Evolutionary conservation across 2,797 vertebrate genomes (phyloP).

Genomic region (Fistularia tabacaria): DNA sequence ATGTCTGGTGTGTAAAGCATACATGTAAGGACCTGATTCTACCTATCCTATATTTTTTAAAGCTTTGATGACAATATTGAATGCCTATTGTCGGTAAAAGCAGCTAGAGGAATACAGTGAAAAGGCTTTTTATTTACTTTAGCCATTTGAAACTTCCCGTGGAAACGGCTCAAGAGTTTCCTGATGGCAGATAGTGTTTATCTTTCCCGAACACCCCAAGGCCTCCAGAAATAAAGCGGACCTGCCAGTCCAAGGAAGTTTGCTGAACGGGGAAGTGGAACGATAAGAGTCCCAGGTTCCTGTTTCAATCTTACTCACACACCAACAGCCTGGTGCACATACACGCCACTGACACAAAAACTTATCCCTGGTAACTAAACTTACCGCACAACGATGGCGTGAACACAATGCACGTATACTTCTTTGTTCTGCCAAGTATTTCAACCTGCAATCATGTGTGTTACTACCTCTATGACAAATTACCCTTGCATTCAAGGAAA

Average conservation of each 20-base stretch:
- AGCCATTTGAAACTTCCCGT: constrained; percentile 99
- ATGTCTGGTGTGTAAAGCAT: constrained; percentile 15
- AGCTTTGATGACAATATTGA: constrained; percentile 77
- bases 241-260: constrained; percentile 82
- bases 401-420: constrained; percentile 14
- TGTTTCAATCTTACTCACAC: constrained; percentile 81
- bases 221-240: constrained; percentile 97
- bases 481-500: no score
- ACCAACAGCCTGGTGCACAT: constrained; percentile 17
- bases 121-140: constrained; percentile 96
- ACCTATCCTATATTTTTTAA: constrained; percentile 49
- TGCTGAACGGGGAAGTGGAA: constrained; percentile 72
- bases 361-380: constrained; percentile 71
- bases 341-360: constrained; percentile 31
- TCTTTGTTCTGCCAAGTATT: constrained; percentile 7
- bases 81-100: constrained; percentile 75
- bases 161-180: constrained; percentile 98
- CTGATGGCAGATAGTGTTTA: constrained; percentile 99
- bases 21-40: constrained; percentile 26
- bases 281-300: constrained; percentile 94
- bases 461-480: not conserved
- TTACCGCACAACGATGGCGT: not conserved
- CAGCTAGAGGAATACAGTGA: constrained; percentile 71
- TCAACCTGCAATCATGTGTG: not conserved
- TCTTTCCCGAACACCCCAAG: constrained; percentile 98